Evolutionary conservation across 2,797 vertebrate species (phyloP).

Genomic region (Hydrophis major): DNA sequence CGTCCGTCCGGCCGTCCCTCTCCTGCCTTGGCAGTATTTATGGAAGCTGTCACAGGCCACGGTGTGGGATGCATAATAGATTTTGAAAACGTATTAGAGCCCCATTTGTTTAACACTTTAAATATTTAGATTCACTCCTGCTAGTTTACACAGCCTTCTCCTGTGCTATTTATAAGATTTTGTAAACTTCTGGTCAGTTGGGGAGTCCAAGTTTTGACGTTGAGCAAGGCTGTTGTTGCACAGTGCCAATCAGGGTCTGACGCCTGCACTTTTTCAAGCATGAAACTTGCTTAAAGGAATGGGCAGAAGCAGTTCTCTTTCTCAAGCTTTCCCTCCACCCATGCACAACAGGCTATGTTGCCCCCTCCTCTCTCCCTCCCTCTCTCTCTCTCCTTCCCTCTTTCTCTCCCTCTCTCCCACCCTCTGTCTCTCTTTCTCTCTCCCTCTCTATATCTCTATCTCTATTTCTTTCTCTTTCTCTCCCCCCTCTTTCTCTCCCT

Average conservation of each 20-base stretch:
- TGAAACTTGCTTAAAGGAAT: no score
- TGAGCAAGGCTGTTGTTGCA: not conserved
- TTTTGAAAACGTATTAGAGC: slow-evolving; percentile 22
- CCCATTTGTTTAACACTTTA: slow-evolving; percentile 47
- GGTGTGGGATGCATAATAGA: slow-evolving; percentile 42
- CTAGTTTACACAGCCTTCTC: slow-evolving; percentile 29
- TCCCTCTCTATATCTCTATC: no score
- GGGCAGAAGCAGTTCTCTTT: not conserved
- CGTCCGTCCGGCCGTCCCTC: rapidly evolving
- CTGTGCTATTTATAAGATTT: not conserved
- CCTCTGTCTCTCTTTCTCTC: no score
- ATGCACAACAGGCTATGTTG: no score
- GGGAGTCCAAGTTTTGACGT: not conserved
- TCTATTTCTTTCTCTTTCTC: no score
- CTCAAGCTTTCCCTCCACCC: no score
- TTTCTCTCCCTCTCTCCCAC: no score
- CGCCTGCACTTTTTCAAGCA: not conserved
- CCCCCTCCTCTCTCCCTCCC: no score
- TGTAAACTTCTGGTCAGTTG: slow-evolving; percentile 15
- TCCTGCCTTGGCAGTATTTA: slow-evolving; percentile 14
- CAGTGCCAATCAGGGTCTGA: rapidly evolving
- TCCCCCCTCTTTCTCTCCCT: no score
- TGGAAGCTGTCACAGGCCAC: slow-evolving; percentile 13
- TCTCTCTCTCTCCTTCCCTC: no score
- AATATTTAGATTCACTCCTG: slow-evolving; percentile 48